Conservation (phyloP, 2,797 vertebrate genomes). For the Paguma larvata region DNA sequence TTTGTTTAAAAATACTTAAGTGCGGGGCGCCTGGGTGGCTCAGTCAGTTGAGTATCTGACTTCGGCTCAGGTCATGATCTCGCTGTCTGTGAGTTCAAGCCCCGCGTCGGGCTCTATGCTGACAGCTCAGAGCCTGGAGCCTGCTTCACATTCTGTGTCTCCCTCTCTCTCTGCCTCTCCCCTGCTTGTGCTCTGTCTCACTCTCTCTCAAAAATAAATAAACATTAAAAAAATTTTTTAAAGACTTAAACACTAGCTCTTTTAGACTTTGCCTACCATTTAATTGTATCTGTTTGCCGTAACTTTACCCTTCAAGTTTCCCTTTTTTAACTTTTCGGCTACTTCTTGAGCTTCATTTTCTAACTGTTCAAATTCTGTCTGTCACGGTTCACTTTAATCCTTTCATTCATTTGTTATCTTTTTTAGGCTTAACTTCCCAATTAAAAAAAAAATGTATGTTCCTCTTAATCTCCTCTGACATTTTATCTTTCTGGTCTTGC, state of each 20-base stretch:
- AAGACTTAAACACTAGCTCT: neutral
- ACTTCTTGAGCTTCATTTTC: slow-evolving; percentile 47
- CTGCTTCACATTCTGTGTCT: too few relatives aligned
- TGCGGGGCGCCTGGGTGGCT: too few relatives aligned
- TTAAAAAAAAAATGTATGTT: slow-evolving; percentile 7
- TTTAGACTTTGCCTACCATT: slow-evolving; percentile 5
- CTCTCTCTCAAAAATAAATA: too few relatives aligned
- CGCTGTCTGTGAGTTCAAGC: too few relatives aligned
- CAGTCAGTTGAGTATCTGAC: too few relatives aligned
- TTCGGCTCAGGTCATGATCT: too few relatives aligned
- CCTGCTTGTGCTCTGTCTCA: too few relatives aligned
- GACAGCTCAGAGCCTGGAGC: too few relatives aligned
- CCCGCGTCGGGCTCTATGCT: too few relatives aligned
- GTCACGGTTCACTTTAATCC: slow-evolving; percentile 43
- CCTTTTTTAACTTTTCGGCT: slow-evolving; percentile 22
- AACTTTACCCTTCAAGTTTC: neutral
- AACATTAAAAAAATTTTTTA: neutral
- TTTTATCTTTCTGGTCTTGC: slow-evolving; percentile 48
- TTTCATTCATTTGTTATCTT: slow-evolving; percentile 38
- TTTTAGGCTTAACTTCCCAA: slow-evolving; percentile 33
- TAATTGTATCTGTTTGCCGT: slow-evolving; percentile 11
- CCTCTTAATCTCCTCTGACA: slow-evolving; percentile 53
- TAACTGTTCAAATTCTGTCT: slow-evolving; percentile 31
- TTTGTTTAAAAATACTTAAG: slow-evolving; percentile 11
- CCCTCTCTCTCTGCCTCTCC: too few relatives aligned